A percentile compares a stretch with the other conserved stretches of the same genome.
Evolutionary conservation across 2,113 vertebrate species (phyloP).

Genomic region (Muntiacus reevesi): DNA sequence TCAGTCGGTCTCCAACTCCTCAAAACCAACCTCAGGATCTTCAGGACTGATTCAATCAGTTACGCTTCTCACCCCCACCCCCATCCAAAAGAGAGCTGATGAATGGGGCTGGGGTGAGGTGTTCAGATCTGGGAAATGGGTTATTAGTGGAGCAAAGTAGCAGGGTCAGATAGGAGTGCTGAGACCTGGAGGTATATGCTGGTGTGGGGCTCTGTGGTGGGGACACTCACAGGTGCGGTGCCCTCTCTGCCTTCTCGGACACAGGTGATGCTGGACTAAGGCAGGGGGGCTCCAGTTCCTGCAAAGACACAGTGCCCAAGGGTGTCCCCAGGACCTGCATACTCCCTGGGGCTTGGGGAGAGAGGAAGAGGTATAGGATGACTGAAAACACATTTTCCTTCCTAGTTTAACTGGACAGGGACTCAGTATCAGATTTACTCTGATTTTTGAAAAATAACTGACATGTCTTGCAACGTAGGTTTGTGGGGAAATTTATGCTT

Average conservation of each 20-base stretch:
- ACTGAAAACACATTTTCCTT: not conserved
- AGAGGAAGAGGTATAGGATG: not conserved
- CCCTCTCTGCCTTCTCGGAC: not conserved
- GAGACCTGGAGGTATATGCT: not conserved
- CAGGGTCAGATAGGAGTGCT: not conserved
- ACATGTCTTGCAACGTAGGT: not conserved
- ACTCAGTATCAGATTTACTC: not conserved
- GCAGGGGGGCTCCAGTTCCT: too few relatives aligned
- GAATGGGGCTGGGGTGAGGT: not conserved
- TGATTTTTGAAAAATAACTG: not conserved
- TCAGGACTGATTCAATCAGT: not conserved
- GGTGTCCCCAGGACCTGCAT: not conserved
- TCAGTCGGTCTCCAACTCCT: not conserved
- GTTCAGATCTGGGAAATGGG: not conserved
- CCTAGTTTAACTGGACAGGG: not conserved
- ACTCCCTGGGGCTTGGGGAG: not conserved
- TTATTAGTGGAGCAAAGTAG: not conserved
- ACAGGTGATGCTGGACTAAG: not conserved
- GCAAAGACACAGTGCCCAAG: not conserved
- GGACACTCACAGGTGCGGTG: accelerated
- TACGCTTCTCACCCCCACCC: not conserved
- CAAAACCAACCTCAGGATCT: not conserved
- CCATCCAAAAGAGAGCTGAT: not conserved
- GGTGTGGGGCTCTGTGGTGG: not conserved
- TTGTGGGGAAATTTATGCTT: not conserved